Percentiles rank a stretch among this genome's conserved stretches.
phyloP scores from a whole-genome alignment of 2,113 vertebrate species.

The Syrrhaptes paradoxus region DNA sequence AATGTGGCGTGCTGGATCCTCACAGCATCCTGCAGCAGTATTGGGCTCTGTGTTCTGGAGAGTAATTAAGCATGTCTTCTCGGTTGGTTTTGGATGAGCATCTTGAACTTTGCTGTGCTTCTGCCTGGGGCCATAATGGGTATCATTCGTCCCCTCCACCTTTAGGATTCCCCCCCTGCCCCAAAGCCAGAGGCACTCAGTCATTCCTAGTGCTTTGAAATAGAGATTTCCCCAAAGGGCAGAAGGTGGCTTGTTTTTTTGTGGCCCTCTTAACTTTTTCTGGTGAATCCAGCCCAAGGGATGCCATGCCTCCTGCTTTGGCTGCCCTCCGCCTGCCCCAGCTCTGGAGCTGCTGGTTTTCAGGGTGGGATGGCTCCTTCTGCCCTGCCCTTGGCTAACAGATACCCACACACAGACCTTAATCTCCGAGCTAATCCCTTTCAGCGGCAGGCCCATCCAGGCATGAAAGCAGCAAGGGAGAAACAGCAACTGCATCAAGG shows the following conservation, averaged over 20 bases:
- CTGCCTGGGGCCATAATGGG: background rate
- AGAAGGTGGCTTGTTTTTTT: background rate
- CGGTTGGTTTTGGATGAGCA: background rate
- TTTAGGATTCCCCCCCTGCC: background rate
- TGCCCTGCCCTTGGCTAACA: background rate
- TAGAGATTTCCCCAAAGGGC: background rate
- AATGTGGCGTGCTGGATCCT: background rate
- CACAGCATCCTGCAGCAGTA: background rate
- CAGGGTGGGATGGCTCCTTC: background rate
- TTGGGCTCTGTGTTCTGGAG: background rate
- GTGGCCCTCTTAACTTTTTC: background rate
- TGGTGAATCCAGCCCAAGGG: background rate
- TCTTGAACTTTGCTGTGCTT: background rate
- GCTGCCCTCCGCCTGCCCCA: background rate
- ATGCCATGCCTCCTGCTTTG: background rate
- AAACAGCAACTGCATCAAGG: background rate
- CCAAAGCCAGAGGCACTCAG: background rate
- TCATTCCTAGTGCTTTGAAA: background rate
- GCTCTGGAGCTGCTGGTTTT: background rate
- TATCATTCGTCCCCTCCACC: background rate
- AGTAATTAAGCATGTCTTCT: background rate
- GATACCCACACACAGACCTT: fast-evolving
- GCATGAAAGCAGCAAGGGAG: background rate
- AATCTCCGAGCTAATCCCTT: background rate
- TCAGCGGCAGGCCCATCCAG: background rate